Evolutionary conservation across 2,888 invertebrate genomes (phyloP).

Genomic region (Antitype chi): DNA sequence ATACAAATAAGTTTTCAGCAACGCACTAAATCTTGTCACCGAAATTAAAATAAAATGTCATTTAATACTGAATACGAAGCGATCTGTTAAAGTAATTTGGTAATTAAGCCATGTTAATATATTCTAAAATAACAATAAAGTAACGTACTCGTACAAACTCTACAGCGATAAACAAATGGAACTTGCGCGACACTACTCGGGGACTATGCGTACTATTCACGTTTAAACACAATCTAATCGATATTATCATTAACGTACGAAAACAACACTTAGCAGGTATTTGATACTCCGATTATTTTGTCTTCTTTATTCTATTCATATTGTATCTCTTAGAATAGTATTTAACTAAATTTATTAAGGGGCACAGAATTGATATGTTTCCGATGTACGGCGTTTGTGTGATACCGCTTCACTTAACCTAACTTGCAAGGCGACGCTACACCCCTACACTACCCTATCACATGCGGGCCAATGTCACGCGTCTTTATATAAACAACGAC

Average conservation of each 20-base stretch:
- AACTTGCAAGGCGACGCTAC: slow-evolving; percentile 90
- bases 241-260: slow-evolving; percentile 81
- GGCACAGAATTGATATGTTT: slow-evolving; percentile 96
- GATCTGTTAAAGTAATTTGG: slow-evolving; percentile 88
- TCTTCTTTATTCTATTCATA: slow-evolving; percentile 88
- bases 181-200: slow-evolving; percentile 87
- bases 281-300: slow-evolving; percentile 89
- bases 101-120: slow-evolving; percentile 86
- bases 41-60: slow-evolving; percentile 82
- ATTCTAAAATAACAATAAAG: slow-evolving; percentile 83
- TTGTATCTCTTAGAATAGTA: slow-evolving; percentile 90
- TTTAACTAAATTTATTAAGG: slow-evolving; percentile 92
- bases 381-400: slow-evolving; percentile 93
- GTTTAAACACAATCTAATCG: slow-evolving; percentile 80
- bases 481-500: slow-evolving; percentile 75
- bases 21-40: slow-evolving; percentile 80
- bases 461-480: slow-evolving; percentile 90
- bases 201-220: slow-evolving; percentile 79
- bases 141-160: slow-evolving; percentile 82
- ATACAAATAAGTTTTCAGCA: slow-evolving; percentile 88
- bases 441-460: slow-evolving; percentile 89
- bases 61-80: slow-evolving; percentile 89
- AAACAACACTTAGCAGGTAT: slow-evolving; percentile 89
- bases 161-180: slow-evolving; percentile 79
- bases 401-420: slow-evolving; percentile 90